A percentile compares a stretch with the other conserved stretches of the same genome.
These are phyloP conservation scores for Lethocerus indicus DNA, from an alignment of 1,140 invertebrate species.

Conservation along the genomic window DNA sequence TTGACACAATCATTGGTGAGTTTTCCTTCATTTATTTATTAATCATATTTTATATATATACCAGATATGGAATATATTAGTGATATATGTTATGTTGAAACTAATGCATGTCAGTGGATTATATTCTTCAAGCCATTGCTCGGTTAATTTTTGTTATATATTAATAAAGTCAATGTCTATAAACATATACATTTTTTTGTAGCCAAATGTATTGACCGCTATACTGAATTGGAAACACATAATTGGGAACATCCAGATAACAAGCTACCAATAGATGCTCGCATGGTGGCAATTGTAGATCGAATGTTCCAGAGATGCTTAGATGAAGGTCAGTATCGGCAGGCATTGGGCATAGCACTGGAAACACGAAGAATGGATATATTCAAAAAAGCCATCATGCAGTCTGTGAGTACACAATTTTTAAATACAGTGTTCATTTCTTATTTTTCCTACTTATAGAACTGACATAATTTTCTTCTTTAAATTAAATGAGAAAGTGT, in stretches of 20 bases:
- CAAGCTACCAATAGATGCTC: slow-evolving; percentile 60
- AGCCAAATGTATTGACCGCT: slow-evolving; percentile 91
- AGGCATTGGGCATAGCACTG: slow-evolving; percentile 83
- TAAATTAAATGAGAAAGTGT: no score
- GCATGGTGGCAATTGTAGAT: slow-evolving; percentile 87
- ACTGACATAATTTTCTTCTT: no score
- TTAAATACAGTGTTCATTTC: slow-evolving; percentile 6
- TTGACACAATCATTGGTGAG: slow-evolving; percentile 82
- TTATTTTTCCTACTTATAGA: no score
- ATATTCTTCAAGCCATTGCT: no score
- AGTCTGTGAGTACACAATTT: slow-evolving; percentile 39
- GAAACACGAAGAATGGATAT: slow-evolving; percentile 95
- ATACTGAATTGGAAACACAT: slow-evolving; percentile 68
- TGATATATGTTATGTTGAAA: no score
- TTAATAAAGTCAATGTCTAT: not conserved
- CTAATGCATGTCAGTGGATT: no score
- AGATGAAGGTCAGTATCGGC: slow-evolving; percentile 83
- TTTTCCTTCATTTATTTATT: not conserved
- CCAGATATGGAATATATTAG: no score
- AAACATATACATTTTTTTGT: slow-evolving; percentile 15
- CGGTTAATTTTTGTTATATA: not conserved
- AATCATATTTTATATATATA: no score
- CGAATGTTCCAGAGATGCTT: slow-evolving; percentile 93
- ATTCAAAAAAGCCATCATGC: slow-evolving; percentile 77
- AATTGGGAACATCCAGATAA: slow-evolving; percentile 34